Conservation (phyloP, 2,113 vertebrate genomes). For the Gymnobelideus leadbeateri region DNA sequence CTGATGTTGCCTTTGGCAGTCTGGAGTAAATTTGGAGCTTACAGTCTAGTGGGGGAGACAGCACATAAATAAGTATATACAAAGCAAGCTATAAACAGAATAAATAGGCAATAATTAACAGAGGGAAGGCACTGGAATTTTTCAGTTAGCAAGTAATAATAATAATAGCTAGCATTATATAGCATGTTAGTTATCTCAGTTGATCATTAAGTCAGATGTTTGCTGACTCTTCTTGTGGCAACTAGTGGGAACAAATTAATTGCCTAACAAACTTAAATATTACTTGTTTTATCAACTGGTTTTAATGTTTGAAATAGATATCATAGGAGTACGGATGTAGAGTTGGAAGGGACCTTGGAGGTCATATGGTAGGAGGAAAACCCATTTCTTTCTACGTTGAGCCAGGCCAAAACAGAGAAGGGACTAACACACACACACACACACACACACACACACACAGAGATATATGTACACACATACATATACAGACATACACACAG, state of each 20-base stretch:
- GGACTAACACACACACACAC: not conserved
- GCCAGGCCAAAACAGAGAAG: not conserved
- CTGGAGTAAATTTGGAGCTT: not conserved
- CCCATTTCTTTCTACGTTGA: not conserved
- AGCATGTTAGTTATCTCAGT: not conserved
- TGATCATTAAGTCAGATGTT: not conserved
- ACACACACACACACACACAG: not conserved
- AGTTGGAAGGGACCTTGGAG: not conserved
- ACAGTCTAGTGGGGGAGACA: not conserved
- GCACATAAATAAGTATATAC: not conserved
- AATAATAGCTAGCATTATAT: not conserved
- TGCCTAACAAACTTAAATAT: not conserved
- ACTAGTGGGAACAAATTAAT: not conserved
- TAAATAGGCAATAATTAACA: too few species aligned
- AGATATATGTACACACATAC: not conserved
- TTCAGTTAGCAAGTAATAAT: too few species aligned
- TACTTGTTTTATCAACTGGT: not conserved
- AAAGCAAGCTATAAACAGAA: too few species aligned
- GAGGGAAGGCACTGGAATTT: too few species aligned
- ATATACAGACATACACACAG: too few species aligned
- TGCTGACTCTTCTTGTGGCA: not conserved
- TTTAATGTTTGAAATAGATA: not conserved
- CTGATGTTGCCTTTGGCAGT: not conserved
- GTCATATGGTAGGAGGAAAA: not conserved
- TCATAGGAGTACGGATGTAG: not conserved